Base-by-base conservation (phyloP, 2,797 vertebrate species). In the Pseudocheirus occidentalis region DNA sequence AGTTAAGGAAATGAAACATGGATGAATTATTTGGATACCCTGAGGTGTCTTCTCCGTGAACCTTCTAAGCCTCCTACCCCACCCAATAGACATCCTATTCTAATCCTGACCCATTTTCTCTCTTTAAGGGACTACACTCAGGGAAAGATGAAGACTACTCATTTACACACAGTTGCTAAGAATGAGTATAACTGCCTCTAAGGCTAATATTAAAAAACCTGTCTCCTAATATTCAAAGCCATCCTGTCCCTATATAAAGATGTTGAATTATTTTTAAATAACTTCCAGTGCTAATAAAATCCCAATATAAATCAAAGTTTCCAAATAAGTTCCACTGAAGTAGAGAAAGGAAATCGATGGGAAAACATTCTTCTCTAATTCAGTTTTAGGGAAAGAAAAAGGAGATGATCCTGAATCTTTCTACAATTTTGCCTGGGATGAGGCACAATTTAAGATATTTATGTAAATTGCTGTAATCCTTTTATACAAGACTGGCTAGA, bases 1-100 rank as follows among this genome's bases (percentile, higher is more conserved):
- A 98, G 97, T 97, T 95, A 54, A 56, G 92, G 34, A 16, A 92
- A 87, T 21, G 66, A 50, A 58, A 56, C 3, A 0, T 34, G 28
- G 40, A 24, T 87, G 73, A 24, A 46, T 87, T 87, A 87, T 21
- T 50, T 34, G 10, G 40, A 27, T 87, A 87, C 21, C 73, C 24
- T 27, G 40, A 87, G 21, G 40, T 50, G 3, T 50, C 21, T 87
- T 81, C 4, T 81, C 66, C 24, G 21, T 50, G 40, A 3, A 87
- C 40, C 10, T 46, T 81, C 40, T 24, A 46, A 24, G 2, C n/a
- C 34, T 81, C 21, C n/a, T 46, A 5, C 7, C 40, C n/a, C n/a
- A 73, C 5, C 66, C 7, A 81, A 24, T 3, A 46, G 18, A 46
- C 21, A 10, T 87, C 21, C 40, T 87, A 27, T 27, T 87, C 40